These are phyloP conservation scores for Hemibates koningsi DNA, from an alignment of 2,113 vertebrate species.

Conservation along the genomic window DNA sequence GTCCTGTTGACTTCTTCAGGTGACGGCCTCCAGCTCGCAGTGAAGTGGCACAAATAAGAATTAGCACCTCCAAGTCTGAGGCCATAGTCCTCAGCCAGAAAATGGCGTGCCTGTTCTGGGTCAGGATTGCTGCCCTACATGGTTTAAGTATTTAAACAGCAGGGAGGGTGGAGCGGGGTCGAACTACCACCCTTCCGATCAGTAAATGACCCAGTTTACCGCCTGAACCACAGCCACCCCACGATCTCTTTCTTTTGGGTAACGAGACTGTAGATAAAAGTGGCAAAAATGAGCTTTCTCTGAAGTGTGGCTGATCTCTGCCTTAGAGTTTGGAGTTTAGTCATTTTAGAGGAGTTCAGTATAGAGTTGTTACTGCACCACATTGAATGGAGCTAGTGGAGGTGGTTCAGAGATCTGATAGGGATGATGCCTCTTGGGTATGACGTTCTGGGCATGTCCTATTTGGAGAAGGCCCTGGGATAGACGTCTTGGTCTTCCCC, in stretches of 20 bases:
- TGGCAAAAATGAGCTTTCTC: background rate
- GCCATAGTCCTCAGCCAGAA: background rate
- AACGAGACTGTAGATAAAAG: background rate
- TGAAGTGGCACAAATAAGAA: background rate
- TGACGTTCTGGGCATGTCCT: background rate
- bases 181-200: accelerated
- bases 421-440: background rate
- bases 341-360: accelerated
- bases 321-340: background rate
- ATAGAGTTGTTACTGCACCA: background rate
- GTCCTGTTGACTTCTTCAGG: background rate
- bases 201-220: accelerated
- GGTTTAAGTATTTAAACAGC: background rate
- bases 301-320: background rate
- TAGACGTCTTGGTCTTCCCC: background rate
- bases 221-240: background rate
- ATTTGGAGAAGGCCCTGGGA: background rate
- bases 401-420: background rate
- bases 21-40: accelerated
- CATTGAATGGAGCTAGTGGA: background rate
- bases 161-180: accelerated
- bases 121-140: background rate
- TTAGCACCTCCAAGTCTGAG: background rate
- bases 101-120: accelerated
- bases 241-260: background rate